Evolutionary conservation across 30 jellyfish, hydroid and myxozoan species (phyloP).

Genomic region (Aurelia aurita): DNA sequence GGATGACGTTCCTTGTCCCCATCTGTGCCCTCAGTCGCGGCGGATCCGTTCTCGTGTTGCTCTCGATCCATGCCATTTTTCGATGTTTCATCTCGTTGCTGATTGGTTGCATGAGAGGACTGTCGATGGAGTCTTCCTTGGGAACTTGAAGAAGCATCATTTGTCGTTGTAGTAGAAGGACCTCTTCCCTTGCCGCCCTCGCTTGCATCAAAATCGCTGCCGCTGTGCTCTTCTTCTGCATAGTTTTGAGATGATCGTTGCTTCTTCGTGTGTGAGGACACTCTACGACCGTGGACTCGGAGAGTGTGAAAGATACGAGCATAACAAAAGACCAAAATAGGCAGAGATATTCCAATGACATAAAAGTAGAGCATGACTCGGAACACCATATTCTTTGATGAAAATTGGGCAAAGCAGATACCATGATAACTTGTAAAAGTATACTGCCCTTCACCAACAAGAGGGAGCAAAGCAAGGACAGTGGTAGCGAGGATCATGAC

Average conservation of each 20-base stretch:
- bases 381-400: neutral
- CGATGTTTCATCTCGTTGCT: too few relatives aligned
- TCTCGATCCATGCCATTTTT: too few relatives aligned
- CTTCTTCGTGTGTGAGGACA: neutral
- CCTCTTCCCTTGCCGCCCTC: too few relatives aligned
- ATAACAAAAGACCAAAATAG: neutral
- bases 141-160: too few relatives aligned
- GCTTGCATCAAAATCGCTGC: neutral
- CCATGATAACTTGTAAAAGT: neutral
- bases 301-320: neutral
- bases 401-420: neutral
- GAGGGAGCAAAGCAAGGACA: neutral
- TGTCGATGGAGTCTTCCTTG: too few relatives aligned
- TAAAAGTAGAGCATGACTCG: neutral
- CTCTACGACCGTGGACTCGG: neutral
- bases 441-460: conserved; percentile 1
- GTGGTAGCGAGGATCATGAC: neutral
- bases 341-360: neutral
- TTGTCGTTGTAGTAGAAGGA: too few relatives aligned
- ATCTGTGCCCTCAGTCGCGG: too few relatives aligned
- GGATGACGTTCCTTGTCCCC: too few relatives aligned
- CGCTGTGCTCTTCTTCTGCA: neutral
- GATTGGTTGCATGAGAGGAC: too few relatives aligned
- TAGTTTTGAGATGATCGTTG: neutral
- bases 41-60: too few relatives aligned